These are phyloP conservation scores for Manis crassicaudata DNA, from an alignment of 2,797 vertebrate genomes.

Conservation along the genomic window DNA sequence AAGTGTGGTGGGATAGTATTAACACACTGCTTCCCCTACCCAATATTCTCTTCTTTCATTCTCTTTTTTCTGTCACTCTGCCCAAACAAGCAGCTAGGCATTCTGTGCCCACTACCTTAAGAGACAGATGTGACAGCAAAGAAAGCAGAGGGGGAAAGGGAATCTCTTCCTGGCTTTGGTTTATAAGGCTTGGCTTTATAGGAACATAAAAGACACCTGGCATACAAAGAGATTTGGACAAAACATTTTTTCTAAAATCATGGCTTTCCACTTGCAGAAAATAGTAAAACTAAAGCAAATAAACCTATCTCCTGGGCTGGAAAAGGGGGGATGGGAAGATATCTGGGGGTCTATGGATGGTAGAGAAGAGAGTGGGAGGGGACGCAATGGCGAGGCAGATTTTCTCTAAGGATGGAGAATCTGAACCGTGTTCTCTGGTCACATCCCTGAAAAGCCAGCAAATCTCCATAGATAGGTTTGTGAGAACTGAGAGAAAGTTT, in stretches of 20 bases:
- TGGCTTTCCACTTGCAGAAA: background rate
- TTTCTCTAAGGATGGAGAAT: background rate
- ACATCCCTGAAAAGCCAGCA: background rate
- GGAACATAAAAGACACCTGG: background rate
- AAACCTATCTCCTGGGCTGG: background rate
- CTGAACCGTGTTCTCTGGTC: background rate
- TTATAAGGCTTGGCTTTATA: background rate
- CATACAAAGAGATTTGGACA: slow-evolving; percentile 7
- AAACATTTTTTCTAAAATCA: background rate
- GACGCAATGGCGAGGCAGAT: background rate
- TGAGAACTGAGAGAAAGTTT: background rate
- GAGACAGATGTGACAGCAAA: background rate
- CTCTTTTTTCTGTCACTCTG: background rate
- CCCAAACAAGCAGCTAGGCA: background rate
- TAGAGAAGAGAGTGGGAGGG: background rate
- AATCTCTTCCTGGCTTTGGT: background rate
- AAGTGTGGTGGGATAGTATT: background rate
- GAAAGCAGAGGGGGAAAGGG: background rate
- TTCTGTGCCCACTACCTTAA: background rate
- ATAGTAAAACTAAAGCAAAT: background rate
- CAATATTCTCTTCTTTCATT: background rate
- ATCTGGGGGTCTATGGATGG: background rate
- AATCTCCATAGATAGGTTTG: background rate
- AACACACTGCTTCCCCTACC: background rate
- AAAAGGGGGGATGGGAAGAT: too few relatives aligned